Percentiles rank a stretch among this genome's conserved stretches.
These are phyloP conservation scores for Cantharis lateralis DNA, from an alignment of 2,888 invertebrate genomes.

Conservation along the genomic window DNA sequence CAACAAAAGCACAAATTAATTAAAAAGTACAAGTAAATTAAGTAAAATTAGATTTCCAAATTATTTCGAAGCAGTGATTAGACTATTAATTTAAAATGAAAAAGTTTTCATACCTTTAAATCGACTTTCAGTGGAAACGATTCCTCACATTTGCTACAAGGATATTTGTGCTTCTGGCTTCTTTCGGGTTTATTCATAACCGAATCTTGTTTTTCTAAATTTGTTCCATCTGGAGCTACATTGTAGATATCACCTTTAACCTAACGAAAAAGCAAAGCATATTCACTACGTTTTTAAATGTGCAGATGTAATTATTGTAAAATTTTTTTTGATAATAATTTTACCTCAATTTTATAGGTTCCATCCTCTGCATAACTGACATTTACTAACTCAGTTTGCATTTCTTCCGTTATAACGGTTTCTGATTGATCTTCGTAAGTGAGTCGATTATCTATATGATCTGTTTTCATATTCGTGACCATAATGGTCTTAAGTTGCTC, in stretches of 20 bases:
- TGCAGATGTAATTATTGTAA: no score
- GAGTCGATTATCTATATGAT: slow-evolving; percentile 29
- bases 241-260: slow-evolving; percentile 19
- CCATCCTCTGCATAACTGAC: slow-evolving; percentile 38
- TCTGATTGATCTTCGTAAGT: slow-evolving; percentile 46
- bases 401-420: slow-evolving; percentile 44
- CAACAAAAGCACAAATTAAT: no score
- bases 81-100: background rate
- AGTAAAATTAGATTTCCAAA: no score
- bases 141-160: slow-evolving; percentile 52
- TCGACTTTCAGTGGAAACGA: slow-evolving; percentile 54
- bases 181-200: slow-evolving; percentile 22
- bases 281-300: background rate
- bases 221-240: slow-evolving; percentile 13
- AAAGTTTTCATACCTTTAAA: slow-evolving; percentile 45
- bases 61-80: no score
- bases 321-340: background rate
- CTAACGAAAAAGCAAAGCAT: slow-evolving; percentile 4
- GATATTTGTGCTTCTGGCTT: slow-evolving; percentile 46
- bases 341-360: slow-evolving; percentile 33
- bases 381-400: slow-evolving; percentile 45
- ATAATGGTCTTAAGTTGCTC: slow-evolving; percentile 39
- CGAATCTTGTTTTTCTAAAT: slow-evolving; percentile 19
- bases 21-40: no score
- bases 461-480: background rate